phyloP scores from a whole-genome alignment of 2,888 invertebrate genomes.

The Eulithis testata region DNA sequence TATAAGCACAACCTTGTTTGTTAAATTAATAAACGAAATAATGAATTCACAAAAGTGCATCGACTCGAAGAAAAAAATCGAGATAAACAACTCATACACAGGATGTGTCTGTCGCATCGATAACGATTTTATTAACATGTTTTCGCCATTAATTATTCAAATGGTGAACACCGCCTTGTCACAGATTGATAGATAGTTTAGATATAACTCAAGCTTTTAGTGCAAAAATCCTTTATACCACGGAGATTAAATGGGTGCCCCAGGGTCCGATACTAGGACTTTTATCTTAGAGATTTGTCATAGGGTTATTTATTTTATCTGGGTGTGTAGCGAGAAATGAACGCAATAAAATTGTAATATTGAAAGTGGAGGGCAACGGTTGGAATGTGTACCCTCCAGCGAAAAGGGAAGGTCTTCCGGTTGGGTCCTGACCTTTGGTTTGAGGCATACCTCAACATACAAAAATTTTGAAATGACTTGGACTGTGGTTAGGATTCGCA shows the following conservation, averaged over 20 bases:
- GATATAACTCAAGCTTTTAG: conserved; percentile 29
- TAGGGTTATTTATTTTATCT: conserved; percentile 2
- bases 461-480: too few relatives aligned
- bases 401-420: background rate
- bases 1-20: background rate
- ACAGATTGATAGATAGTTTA: conserved; percentile 36
- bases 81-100: conserved; percentile 49
- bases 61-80: conserved; percentile 38
- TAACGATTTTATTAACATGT: conserved; percentile 59
- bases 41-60: conserved; percentile 29
- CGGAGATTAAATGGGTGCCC: conserved; percentile 10
- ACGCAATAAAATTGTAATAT: background rate
- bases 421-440: background rate
- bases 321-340: background rate
- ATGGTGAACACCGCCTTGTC: conserved; percentile 35
- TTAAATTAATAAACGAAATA: conserved; percentile 17
- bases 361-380: background rate
- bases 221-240: conserved; percentile 12
- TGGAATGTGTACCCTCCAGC: background rate
- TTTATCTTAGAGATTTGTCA: conserved; percentile 7
- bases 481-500: too few relatives aligned
- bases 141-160: conserved; percentile 57
- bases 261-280: conserved; percentile 20
- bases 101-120: conserved; percentile 53
- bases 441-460: background rate